A percentile compares a stretch with the other conserved stretches of the same genome.
phyloP scores from a whole-genome alignment of 2,113 vertebrate species.

The Anhinga rufa region DNA sequence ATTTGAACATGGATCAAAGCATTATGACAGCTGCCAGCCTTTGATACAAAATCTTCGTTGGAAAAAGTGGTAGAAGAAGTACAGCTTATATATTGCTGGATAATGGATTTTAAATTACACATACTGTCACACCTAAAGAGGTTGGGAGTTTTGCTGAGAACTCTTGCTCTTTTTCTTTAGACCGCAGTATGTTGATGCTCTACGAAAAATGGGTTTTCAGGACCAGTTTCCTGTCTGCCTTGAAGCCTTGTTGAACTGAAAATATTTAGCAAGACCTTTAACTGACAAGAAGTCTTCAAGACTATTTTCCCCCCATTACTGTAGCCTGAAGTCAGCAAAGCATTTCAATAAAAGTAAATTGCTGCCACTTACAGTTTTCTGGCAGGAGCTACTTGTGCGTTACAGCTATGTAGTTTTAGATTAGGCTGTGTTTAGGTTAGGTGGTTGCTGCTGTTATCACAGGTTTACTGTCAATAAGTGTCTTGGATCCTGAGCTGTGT shows the following conservation, averaged over 20 bases:
- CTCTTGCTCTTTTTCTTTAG: not conserved
- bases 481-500: not conserved
- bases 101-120: constrained; percentile 49
- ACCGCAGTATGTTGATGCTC: not conserved
- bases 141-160: not conserved
- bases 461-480: not conserved
- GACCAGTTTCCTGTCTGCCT: not conserved
- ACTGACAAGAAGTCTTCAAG: not conserved
- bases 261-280: not conserved
- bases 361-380: not conserved
- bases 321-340: not conserved
- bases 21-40: constrained; percentile 34
- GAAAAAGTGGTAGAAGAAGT: not conserved
- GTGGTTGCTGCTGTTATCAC: not conserved
- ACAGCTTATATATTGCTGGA: not conserved
- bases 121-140: not conserved
- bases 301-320: not conserved
- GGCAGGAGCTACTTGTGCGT: not conserved
- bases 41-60: not conserved
- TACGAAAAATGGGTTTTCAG: not conserved
- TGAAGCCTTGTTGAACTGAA: not conserved
- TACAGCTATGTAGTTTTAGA: not conserved
- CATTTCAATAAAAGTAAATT: not conserved
- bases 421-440: not conserved
- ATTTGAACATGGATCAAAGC: constrained; percentile 21